Conservation (phyloP, 2,888 invertebrate genomes). For the Erebia epiphron region DNA sequence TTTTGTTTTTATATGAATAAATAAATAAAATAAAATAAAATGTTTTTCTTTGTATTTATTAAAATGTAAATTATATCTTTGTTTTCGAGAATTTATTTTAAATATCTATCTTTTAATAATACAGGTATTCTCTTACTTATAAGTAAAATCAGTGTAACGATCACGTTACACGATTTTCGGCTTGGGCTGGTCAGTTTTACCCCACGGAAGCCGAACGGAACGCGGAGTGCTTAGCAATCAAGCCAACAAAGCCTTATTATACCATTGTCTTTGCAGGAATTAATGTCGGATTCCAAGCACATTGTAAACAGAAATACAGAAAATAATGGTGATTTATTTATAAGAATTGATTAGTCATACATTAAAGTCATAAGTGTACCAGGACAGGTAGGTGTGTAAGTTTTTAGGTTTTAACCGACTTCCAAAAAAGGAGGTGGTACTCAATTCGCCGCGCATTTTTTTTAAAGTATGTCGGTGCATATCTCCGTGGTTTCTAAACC, state of each 20-base stretch:
- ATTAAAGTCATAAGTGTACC: neutral
- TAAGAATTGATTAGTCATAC: slow-evolving; percentile 5
- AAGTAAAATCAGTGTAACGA: neutral
- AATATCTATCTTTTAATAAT: too few species aligned
- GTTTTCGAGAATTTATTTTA: too few species aligned
- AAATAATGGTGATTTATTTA: neutral
- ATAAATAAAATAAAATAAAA: too few species aligned
- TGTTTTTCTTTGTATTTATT: too few species aligned
- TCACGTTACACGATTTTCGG: slow-evolving; percentile 20
- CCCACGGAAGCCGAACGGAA: slow-evolving; percentile 28
- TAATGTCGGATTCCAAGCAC: slow-evolving; percentile 11
- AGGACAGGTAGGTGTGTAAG: too few species aligned
- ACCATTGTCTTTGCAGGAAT: slow-evolving; percentile 19
- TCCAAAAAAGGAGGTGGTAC: too few species aligned
- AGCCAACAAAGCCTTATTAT: slow-evolving; percentile 28
- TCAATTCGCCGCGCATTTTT: too few species aligned
- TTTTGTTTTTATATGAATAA: too few species aligned
- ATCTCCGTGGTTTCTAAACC: too few species aligned
- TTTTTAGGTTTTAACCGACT: too few species aligned
- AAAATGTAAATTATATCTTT: too few species aligned
- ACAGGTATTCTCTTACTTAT: neutral
- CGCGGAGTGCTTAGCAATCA: slow-evolving; percentile 29
- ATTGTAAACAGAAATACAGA: neutral
- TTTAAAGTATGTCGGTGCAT: too few species aligned
- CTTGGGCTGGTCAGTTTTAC: slow-evolving; percentile 27